Base-by-base conservation (phyloP, 2,113 vertebrate species). In the Polypterus bichir region DNA sequence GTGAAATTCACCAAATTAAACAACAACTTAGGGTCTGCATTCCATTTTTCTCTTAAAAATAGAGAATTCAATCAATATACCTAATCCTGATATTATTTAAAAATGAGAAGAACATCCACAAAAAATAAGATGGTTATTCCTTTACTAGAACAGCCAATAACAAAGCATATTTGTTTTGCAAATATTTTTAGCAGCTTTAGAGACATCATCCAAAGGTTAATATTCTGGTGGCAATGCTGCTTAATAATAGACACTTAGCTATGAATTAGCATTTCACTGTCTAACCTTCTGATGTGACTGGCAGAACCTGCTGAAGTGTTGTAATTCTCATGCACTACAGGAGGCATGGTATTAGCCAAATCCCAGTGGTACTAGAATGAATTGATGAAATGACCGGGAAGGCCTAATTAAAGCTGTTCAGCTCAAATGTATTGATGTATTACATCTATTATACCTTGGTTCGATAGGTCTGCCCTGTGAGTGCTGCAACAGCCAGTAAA, bases 381-480 rank as follows among this genome's bases (percentile, higher is more conserved):
- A 90, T 95, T 92, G 93, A 97, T 92, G 88, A 93, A 97, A 97
- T 87, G 87, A 92, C 92, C 72, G 65, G 85, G 87, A 93, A 96
- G 87, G 88, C 86, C 94, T 97, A 98, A 97, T 98, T 97, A 98
- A 97, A 95, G 88, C 89, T 90, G 90, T 87, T 94, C 89, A 89
- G 86, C 90, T 94, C 86, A 97, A 97, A 93, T 79, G 81, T 93
- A 97, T 97, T 97, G 94, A 98, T 94, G 89, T 92, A 97, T 96
- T 94, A 90, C 92, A 92, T 92, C 93, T 91, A 95, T 94, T 97
- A 93, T 70, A 65, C 81, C 83, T 86, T 81, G 72, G 87, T 92
- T 97, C 92, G 87, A 94, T 97, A 94, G 89, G 85, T 88, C 89
- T 88, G 84, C 84, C 83, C 78, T 81, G 76, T 77, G 74, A 85